These are phyloP conservation scores for Argyresthia albistria DNA, from an alignment of 2,888 invertebrate genomes.

Conservation along the genomic window DNA sequence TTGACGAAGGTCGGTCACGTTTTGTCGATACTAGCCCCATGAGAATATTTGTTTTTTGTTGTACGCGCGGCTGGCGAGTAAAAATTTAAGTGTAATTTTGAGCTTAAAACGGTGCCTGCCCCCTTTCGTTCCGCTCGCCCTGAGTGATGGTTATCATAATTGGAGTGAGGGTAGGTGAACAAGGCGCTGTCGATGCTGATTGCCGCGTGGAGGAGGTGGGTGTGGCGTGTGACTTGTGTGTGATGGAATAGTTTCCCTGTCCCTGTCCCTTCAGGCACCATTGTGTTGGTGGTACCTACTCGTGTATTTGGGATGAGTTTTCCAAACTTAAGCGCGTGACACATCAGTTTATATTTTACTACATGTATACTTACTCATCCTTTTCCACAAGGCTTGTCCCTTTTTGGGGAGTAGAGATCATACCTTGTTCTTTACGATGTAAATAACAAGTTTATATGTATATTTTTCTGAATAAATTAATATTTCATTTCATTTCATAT, in stretches of 20 bases:
- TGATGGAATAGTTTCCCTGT: slow-evolving; percentile 1
- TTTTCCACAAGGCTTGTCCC: no score
- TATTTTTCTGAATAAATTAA: no score
- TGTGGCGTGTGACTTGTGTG: slow-evolving; percentile 20
- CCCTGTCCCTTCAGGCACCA: not conserved
- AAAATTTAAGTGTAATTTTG: slow-evolving; percentile 71
- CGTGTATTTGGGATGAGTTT: no score
- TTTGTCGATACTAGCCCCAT: slow-evolving; percentile 64
- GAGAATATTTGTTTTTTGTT: slow-evolving; percentile 73
- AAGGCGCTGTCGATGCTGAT: slow-evolving; percentile 29
- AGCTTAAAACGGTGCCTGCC: slow-evolving; percentile 69
- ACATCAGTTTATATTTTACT: no score
- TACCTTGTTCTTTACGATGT: no score
- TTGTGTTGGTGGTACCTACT: not conserved
- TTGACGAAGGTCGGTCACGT: slow-evolving; percentile 72
- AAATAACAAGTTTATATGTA: no score
- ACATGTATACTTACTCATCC: no score
- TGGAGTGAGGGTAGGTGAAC: slow-evolving; percentile 64
- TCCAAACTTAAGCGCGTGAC: no score
- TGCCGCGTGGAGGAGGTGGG: slow-evolving; percentile 36
- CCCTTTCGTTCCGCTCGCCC: slow-evolving; percentile 71
- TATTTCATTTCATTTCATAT: no score
- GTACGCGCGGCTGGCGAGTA: slow-evolving; percentile 57
- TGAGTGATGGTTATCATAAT: slow-evolving; percentile 72
- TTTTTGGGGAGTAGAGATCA: no score